Conservation (phyloP, 2,888 invertebrate species). For the Cepaea hortensis region DNA sequence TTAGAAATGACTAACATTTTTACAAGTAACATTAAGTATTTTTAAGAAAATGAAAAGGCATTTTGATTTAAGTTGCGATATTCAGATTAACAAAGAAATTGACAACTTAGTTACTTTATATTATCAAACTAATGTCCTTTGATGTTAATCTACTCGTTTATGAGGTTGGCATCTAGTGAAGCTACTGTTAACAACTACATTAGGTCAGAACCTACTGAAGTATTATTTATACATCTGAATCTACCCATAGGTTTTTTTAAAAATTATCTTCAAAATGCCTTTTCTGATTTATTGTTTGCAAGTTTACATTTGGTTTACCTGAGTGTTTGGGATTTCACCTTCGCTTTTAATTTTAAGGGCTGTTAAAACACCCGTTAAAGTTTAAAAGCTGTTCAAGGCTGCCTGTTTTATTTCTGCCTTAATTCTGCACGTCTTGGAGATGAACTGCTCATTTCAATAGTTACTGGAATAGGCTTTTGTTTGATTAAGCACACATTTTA, state of each 20-base stretch:
- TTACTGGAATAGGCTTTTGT: constrained; percentile 26
- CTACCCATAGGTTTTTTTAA: background rate
- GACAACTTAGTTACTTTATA: too few relatives aligned
- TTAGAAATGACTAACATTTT: background rate
- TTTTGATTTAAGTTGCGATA: background rate
- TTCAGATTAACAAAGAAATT: too few relatives aligned
- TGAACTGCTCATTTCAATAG: constrained; percentile 24
- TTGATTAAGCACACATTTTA: constrained; percentile 5
- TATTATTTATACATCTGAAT: too few relatives aligned
- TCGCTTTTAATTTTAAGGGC: constrained; percentile 42
- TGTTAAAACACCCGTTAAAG: constrained; percentile 28
- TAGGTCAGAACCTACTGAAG: too few relatives aligned
- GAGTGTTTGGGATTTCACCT: constrained; percentile 29
- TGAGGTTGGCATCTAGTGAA: too few relatives aligned
- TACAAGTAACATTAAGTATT: background rate
- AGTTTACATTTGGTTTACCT: constrained; percentile 33
- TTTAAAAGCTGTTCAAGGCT: constrained; percentile 34
- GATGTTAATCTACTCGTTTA: too few relatives aligned
- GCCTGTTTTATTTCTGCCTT: constrained; percentile 39
- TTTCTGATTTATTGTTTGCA: constrained; percentile 23
- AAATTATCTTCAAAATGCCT: constrained; percentile 40
- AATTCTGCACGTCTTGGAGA: constrained; percentile 35
- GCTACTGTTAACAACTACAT: too few relatives aligned
- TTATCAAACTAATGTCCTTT: too few relatives aligned
- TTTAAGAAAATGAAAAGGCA: constrained; percentile 15